Conservation (phyloP, 2,797 vertebrate species). For the Spheniscus humboldti region DNA sequence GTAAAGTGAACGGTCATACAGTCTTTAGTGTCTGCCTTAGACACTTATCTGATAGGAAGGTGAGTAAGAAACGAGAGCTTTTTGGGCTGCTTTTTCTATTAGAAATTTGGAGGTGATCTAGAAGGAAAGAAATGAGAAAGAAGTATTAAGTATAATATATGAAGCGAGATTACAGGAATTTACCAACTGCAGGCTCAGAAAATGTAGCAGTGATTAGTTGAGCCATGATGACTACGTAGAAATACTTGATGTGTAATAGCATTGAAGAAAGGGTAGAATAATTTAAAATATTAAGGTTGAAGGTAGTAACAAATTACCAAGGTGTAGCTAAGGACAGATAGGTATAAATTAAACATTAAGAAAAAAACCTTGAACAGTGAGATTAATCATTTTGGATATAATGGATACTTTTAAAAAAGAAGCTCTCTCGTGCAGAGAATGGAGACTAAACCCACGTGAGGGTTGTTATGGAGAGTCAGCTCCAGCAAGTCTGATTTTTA, state of each 20-base stretch:
- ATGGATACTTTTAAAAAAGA: background rate
- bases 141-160: constrained; percentile 54
- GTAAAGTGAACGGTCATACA: background rate
- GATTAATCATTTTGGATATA: constrained; percentile 31
- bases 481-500: background rate
- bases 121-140: constrained; percentile 3
- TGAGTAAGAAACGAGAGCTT: background rate
- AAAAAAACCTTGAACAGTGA: background rate
- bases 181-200: constrained; percentile 28
- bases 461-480: background rate
- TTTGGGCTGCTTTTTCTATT: constrained; percentile 1
- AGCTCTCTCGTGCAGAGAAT: background rate
- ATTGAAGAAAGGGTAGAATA: constrained; percentile 2
- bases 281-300: constrained; percentile 43
- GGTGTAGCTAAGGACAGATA: background rate
- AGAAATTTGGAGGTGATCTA: constrained; percentile 45
- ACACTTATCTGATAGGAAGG: background rate
- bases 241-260: constrained; percentile 18
- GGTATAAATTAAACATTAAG: constrained; percentile 46
- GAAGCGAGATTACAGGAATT: constrained; percentile 56
- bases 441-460: background rate
- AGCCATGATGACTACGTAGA: background rate
- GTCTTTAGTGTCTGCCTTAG: background rate
- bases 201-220: constrained; percentile 25
- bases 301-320: constrained; percentile 18